Conservation (phyloP, 2,797 vertebrate species). For the Gymnopithys bicolor region DNA sequence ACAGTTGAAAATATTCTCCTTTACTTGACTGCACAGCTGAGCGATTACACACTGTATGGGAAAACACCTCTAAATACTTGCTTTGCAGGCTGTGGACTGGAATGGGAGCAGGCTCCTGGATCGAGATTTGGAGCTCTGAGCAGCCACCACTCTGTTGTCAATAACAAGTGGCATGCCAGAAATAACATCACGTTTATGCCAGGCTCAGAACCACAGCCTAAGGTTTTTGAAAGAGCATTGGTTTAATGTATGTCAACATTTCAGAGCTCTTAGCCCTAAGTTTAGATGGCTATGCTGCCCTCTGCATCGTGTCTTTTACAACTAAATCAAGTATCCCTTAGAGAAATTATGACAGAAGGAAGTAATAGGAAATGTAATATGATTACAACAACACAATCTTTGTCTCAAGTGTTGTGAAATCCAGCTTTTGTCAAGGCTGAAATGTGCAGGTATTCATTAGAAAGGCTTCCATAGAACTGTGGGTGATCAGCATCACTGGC, state of each 20-base stretch:
- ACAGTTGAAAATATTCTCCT: neutral
- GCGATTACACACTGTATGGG: neutral
- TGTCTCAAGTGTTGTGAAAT: neutral
- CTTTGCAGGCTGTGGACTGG: neutral
- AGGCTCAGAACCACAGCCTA: conserved; percentile 23
- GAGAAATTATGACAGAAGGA: neutral
- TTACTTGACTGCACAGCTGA: neutral
- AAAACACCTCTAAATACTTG: neutral
- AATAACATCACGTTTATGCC: conserved; percentile 51
- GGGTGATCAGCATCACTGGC: neutral
- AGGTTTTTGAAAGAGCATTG: conserved; percentile 30
- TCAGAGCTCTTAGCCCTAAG: conserved; percentile 13
- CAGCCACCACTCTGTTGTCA: neutral
- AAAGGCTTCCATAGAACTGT: neutral
- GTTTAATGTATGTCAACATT: neutral
- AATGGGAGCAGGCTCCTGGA: neutral
- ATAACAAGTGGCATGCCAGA: conserved; percentile 46
- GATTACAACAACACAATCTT: neutral
- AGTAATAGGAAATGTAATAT: neutral
- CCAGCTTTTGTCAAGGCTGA: neutral
- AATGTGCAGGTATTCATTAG: neutral
- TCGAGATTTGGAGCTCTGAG: neutral
- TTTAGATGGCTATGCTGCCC: neutral
- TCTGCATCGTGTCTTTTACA: neutral
- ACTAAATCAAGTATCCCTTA: neutral